phyloP scores from a whole-genome alignment of 2,113 vertebrate genomes.

The Burhinus bistriatus region DNA sequence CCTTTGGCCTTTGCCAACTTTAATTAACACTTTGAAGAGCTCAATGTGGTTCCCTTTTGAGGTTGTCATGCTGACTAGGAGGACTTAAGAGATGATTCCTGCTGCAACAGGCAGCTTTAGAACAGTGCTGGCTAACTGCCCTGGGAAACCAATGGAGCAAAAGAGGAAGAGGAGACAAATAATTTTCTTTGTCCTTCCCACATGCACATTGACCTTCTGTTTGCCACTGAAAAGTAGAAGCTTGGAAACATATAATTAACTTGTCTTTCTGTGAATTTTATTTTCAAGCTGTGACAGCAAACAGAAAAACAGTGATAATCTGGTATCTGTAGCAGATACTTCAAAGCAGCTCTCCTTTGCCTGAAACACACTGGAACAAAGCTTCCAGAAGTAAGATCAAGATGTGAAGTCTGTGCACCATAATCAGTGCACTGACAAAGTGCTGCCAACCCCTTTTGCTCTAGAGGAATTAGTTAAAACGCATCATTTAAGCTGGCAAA shows the following conservation, averaged over 20 bases:
- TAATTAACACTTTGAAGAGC: conserved; percentile 44
- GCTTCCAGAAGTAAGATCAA: neutral
- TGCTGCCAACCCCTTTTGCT: neutral
- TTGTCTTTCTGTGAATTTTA: neutral
- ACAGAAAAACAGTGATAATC: neutral
- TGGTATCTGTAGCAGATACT: neutral
- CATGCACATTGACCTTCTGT: neutral
- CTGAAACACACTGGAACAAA: neutral
- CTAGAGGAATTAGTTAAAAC: neutral
- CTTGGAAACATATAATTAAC: neutral
- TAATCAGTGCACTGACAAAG: neutral
- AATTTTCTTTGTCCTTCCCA: neutral
- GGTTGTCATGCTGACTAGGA: neutral
- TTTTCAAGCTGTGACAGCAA: neutral
- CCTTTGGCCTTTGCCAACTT: neutral
- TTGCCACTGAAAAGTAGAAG: neutral
- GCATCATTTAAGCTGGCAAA: neutral
- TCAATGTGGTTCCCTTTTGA: neutral
- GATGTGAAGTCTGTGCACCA: neutral
- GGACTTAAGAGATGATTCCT: neutral
- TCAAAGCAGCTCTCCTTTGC: neutral
- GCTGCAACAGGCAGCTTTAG: neutral
- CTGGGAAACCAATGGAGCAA: neutral
- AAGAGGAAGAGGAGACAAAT: neutral
- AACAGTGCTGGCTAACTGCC: neutral